These are phyloP conservation scores for Chironomus riparius DNA, from an alignment of 2,888 invertebrate species.

Conservation along the genomic window DNA sequence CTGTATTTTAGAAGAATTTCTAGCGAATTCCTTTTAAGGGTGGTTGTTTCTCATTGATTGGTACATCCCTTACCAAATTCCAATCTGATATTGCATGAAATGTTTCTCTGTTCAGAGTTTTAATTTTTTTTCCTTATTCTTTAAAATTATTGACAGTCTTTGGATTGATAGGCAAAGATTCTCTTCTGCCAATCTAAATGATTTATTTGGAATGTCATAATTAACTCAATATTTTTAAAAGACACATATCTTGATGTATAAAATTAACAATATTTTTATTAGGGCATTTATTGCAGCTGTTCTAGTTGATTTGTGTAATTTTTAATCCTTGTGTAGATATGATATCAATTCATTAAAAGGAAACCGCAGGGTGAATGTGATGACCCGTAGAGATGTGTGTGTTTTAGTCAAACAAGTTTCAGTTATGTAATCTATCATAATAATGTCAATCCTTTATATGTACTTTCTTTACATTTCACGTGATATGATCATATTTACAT, in stretches of 20 bases:
- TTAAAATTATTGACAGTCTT: too few species aligned
- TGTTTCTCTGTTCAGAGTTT: too few species aligned
- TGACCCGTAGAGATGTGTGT: background rate
- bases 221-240: background rate
- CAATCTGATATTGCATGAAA: too few species aligned
- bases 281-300: background rate
- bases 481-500: background rate
- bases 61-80: too few species aligned
- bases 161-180: too few species aligned
- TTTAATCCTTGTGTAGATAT: background rate
- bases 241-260: background rate
- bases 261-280: background rate
- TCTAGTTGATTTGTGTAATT: background rate
- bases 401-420: background rate
- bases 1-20: background rate
- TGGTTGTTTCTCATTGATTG: too few species aligned
- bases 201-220: background rate
- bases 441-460: background rate
- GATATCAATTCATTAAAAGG: slow-evolving; percentile 1
- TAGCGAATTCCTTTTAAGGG: too few species aligned
- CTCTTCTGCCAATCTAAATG: background rate
- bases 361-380: background rate
- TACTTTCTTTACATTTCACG: background rate
- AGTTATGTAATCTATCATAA: background rate
- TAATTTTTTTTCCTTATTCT: too few species aligned